phyloP scores from a whole-genome alignment of 1,140 invertebrate genomes.

The Ctenoplectra terminalis region DNA sequence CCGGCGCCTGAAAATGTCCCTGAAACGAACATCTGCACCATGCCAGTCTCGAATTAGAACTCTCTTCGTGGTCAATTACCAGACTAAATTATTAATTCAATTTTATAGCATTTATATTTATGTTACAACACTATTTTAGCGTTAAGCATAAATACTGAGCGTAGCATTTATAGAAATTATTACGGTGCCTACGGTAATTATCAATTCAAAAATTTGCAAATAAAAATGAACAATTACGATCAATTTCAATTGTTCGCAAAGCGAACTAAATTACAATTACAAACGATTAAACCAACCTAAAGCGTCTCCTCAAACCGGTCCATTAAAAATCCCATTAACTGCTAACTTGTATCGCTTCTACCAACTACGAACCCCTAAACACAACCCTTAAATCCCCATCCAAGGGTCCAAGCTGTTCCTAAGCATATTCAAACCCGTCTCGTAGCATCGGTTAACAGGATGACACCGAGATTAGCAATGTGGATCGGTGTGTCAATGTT shows the following conservation, averaged over 20 bases:
- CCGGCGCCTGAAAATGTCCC: conserved; percentile 20
- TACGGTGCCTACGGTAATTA: no score
- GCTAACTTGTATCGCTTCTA: no score
- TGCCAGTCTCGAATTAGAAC: conserved; percentile 9
- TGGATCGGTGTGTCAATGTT: conserved; percentile 55
- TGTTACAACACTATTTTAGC: no score
- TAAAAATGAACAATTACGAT: no score
- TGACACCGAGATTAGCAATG: conserved; percentile 47
- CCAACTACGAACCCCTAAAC: not conserved
- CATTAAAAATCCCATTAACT: no score
- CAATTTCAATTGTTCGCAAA: no score
- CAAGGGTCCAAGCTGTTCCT: no score
- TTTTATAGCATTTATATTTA: no score
- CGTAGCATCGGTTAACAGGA: not conserved
- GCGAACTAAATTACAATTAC: not conserved
- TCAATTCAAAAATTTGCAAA: no score
- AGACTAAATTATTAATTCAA: not conserved
- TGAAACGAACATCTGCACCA: not conserved
- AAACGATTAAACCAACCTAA: not conserved
- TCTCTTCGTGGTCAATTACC: not conserved
- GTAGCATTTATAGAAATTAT: no score
- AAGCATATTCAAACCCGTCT: not conserved
- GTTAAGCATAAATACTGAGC: no score
- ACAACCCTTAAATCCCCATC: not conserved
- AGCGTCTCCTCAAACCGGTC: not conserved